A percentile compares a stretch with the other conserved stretches of the same genome.
phyloP scores from a whole-genome alignment of 2,797 vertebrate genomes.

The Gymnodraco acuticeps region DNA sequence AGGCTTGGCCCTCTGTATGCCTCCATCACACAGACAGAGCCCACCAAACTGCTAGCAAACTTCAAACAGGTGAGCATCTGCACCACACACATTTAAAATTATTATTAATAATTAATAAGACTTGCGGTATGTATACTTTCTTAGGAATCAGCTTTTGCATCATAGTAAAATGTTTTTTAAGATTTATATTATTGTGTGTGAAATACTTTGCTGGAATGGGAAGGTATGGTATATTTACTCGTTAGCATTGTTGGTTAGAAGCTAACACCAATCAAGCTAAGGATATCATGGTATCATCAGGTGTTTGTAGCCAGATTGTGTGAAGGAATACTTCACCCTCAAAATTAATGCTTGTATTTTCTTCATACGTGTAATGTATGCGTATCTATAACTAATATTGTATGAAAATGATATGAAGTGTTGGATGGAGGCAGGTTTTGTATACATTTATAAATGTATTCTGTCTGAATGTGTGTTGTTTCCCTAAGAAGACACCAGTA shows the following conservation, averaged over 20 bases:
- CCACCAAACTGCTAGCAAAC: slow-evolving; percentile 42
- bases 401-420: background rate
- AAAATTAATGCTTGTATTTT: too few species aligned
- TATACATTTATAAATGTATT: slow-evolving; percentile 16
- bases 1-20: slow-evolving; percentile 54
- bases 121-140: background rate
- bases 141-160: background rate
- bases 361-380: too few species aligned
- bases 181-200: slow-evolving; percentile 4
- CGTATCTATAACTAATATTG: too few species aligned
- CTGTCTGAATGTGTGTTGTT: slow-evolving; percentile 29
- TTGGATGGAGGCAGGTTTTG: slow-evolving; percentile 2
- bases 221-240: background rate
- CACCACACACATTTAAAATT: slow-evolving; percentile 28
- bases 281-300: background rate
- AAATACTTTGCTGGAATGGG: slow-evolving; percentile 1
- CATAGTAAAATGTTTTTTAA: background rate
- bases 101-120: background rate
- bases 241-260: background rate
- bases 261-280: slow-evolving; percentile 12
- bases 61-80: slow-evolving; percentile 79
- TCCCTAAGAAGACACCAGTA: slow-evolving; percentile 26
- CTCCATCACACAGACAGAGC: slow-evolving; percentile 45
- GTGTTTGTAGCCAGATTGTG: background rate
- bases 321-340: too few species aligned